Conservation (phyloP, 1,140 invertebrate genomes). For the Scaptomyza hsui region DNA sequence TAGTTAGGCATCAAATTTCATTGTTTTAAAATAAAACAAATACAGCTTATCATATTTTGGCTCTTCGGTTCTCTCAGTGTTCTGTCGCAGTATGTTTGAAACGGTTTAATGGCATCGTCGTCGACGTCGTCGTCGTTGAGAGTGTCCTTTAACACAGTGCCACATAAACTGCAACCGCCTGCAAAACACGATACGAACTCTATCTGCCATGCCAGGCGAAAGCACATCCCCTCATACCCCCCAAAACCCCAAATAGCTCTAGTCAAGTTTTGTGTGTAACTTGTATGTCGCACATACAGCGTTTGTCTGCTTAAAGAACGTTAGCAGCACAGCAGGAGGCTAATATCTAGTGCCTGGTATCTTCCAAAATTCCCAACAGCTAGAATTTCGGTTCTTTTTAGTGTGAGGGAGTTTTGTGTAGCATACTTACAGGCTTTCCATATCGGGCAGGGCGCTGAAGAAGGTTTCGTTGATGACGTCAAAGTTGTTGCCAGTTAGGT, state of each 20-base stretch:
- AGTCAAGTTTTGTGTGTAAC: slow-evolving; percentile 34
- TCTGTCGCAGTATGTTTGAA: slow-evolving; percentile 32
- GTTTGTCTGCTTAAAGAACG: slow-evolving; percentile 11
- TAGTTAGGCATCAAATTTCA: neutral
- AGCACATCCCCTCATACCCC: neutral
- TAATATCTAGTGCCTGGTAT: slow-evolving; percentile 16
- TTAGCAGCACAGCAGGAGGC: neutral
- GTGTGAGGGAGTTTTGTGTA: neutral
- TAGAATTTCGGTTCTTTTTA: slow-evolving; percentile 60
- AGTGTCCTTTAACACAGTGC: slow-evolving; percentile 60
- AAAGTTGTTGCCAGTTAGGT: slow-evolving; percentile 80
- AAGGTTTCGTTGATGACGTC: slow-evolving; percentile 60
- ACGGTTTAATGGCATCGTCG: slow-evolving; percentile 41
- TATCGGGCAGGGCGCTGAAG: slow-evolving; percentile 59
- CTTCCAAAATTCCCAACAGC: slow-evolving; percentile 8
- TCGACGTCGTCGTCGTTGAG: neutral
- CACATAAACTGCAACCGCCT: slow-evolving; percentile 63
- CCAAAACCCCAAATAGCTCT: slow-evolving; percentile 7
- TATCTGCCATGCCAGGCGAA: slow-evolving; percentile 1
- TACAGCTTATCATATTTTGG: slow-evolving; percentile 4
- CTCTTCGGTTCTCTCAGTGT: slow-evolving; percentile 19
- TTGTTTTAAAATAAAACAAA: neutral
- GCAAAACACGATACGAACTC: slow-evolving; percentile 47
- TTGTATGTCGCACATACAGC: slow-evolving; percentile 24
- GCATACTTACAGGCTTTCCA: slow-evolving; percentile 76